These are phyloP conservation scores for Mellilla xanthometata DNA, from an alignment of 2,888 invertebrate genomes.

Conservation along the genomic window DNA sequence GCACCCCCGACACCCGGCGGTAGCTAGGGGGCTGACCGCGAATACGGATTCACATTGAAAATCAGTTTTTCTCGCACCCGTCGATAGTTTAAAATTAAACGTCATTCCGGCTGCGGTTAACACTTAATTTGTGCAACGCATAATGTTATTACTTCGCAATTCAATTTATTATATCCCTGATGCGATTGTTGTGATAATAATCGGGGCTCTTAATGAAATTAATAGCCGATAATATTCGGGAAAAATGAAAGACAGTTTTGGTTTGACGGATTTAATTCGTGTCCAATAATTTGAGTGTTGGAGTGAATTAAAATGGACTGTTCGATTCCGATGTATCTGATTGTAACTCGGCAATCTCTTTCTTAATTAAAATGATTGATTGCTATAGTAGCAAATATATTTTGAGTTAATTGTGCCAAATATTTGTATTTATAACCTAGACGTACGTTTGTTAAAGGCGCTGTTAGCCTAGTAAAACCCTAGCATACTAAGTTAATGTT, in stretches of 20 bases:
- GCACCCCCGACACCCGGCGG: constrained; percentile 23
- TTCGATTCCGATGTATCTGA: constrained; percentile 7
- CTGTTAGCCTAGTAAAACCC: too few relatives aligned
- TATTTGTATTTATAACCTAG: too few relatives aligned
- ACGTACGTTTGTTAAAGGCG: too few relatives aligned
- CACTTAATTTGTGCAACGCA: constrained; percentile 74
- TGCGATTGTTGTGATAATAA: constrained; percentile 70
- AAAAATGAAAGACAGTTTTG: constrained; percentile 44
- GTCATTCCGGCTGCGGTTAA: constrained; percentile 76
- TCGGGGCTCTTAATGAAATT: constrained; percentile 72
- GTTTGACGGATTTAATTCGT: constrained; percentile 38
- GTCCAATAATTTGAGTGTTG: constrained; percentile 33
- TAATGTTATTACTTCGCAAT: constrained; percentile 74
- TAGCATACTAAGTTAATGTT: too few relatives aligned
- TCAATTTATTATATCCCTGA: constrained; percentile 74
- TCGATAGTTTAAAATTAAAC: constrained; percentile 79
- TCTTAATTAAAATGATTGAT: constrained; percentile 1
- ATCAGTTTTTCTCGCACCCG: constrained; percentile 71
- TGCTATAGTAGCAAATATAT: too few relatives aligned
- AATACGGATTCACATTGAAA: constrained; percentile 56
- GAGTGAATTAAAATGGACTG: constrained; percentile 20
- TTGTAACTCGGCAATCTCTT: constrained; percentile 9
- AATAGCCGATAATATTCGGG: constrained; percentile 55
- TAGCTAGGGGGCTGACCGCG: constrained; percentile 38
- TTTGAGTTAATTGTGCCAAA: too few relatives aligned